Evolutionary conservation across 2,888 invertebrate species (phyloP).

Genomic region (Vandiemenella viatica): DNA sequence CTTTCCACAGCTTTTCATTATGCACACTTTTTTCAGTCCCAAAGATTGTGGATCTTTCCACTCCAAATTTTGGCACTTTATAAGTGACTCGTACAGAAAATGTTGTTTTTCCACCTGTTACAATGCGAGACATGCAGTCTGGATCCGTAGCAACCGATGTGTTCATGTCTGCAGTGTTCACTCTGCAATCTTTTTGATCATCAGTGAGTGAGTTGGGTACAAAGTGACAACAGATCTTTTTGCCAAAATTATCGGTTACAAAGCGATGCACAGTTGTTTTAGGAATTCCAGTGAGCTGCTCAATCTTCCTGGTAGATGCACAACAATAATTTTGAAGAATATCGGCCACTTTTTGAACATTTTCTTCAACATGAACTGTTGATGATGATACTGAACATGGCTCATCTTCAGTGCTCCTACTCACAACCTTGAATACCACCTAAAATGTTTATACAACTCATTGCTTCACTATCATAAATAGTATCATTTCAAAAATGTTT

Average conservation of each 20-base stretch:
- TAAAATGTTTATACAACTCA: background rate
- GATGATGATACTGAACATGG: background rate
- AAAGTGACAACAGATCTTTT: constrained; percentile 1
- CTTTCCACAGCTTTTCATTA: background rate
- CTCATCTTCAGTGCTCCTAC: background rate
- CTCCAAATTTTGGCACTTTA: background rate
- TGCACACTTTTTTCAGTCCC: background rate
- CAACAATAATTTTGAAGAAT: background rate
- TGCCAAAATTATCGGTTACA: background rate
- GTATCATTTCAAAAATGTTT: background rate
- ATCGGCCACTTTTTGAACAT: background rate
- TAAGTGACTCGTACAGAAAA: background rate
- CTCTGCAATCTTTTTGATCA: background rate
- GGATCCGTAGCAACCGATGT: background rate
- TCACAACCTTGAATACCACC: background rate
- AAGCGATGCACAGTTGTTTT: background rate
- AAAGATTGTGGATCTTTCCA: background rate
- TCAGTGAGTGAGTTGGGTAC: background rate
- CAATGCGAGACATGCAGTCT: background rate
- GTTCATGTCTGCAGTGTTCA: constrained; percentile 2
- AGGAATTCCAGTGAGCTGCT: background rate
- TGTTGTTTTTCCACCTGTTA: background rate
- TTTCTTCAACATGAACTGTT: background rate
- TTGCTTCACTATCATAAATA: background rate
- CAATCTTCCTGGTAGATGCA: background rate